Evolutionary conservation across 2,797 vertebrate genomes (phyloP), one percentile per base, ranked within the genome.

Genomic region (Sandelia bainsii): DNA sequence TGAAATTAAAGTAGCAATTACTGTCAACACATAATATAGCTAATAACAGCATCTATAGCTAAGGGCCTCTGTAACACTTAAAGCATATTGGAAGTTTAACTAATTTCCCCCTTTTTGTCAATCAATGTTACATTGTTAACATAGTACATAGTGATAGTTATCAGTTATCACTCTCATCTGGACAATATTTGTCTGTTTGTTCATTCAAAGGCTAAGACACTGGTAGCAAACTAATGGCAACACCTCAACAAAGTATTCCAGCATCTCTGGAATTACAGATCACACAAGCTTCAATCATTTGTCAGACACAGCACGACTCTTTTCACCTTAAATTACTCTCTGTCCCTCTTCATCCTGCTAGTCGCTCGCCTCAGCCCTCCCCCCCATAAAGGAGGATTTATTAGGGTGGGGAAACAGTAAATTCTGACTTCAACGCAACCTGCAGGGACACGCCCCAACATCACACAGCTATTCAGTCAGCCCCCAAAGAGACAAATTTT

Each of bases 401-500:
- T 79, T 72, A 69, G 50, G 40, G 53, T 12, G 25, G 58, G 49
- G 62, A 60, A 80, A 66, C 44, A 6, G 54, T 82, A 66, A 85
- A 86, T 85, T 72, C 67, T 77, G 29, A 61, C 65, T 67, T 50
- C 1, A 22, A 53, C 45, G 67, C 32, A 49, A 81, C 85, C 74
- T 88, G 85, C 61, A 71, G 65, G 49, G 39, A 81, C 87, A 84
- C 48, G 85, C 81, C 77, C 71, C 32, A 13, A 72, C 77, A 86
- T 89, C 75, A 80, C 67, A 83, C 40, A 73, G 72, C 54, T 61
- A 72, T 77, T 64, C 23, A 52, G 40, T 32, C 52, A 16, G 83
- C 70, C 86, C 74, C 53, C 75, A 61, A 32, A 81, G 72, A 86
- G 77, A 75, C 70, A 54, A 46, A 81, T 86, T 82, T 82, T 62